Evolutionary conservation across 2,113 vertebrate species (phyloP).

Genomic region (Spizaetus ornatus): DNA sequence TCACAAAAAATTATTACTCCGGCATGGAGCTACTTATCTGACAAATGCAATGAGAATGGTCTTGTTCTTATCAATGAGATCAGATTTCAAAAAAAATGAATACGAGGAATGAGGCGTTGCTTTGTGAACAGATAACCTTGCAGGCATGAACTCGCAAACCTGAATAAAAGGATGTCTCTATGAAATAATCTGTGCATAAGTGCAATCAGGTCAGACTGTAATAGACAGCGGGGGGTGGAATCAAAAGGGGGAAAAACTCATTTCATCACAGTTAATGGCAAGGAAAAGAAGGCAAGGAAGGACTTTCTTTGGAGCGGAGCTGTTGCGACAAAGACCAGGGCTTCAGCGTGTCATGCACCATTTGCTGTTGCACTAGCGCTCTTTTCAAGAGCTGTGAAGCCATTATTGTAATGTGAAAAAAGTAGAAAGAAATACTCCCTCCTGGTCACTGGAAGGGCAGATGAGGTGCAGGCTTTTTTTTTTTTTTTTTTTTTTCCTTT

Average conservation of each 20-base stretch:
- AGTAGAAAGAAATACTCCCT: conserved; percentile 80
- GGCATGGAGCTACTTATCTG: conserved; percentile 71
- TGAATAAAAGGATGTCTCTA: conserved; percentile 71
- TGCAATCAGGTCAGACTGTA: conserved; percentile 74
- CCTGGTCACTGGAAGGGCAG: conserved; percentile 87
- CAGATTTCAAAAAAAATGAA: conserved; percentile 72
- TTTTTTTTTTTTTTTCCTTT: rapidly evolving
- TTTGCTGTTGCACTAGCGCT: conserved; percentile 74
- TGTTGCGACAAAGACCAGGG: conserved; percentile 75
- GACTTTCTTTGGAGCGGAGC: conserved; percentile 78
- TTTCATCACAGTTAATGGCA: conserved; percentile 85
- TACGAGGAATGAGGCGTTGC: conserved; percentile 46
- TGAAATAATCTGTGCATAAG: conserved; percentile 78
- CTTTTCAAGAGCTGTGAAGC: conserved; percentile 77
- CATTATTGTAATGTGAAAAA: conserved; percentile 81
- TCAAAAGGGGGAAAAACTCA: conserved; percentile 79
- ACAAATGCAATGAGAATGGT: conserved; percentile 63
- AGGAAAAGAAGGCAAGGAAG: conserved; percentile 81
- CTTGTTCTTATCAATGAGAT: conserved; percentile 75
- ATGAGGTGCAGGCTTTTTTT: conserved; percentile 74
- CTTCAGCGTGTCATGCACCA: conserved; percentile 78
- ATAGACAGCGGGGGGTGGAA: conserved; percentile 72
- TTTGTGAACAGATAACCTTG: conserved; percentile 80
- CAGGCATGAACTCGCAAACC: conserved; percentile 72
- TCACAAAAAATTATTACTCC: conserved; percentile 73